phyloP scores from a whole-genome alignment of 2,888 invertebrate genomes.

The Drosophila testacea region DNA sequence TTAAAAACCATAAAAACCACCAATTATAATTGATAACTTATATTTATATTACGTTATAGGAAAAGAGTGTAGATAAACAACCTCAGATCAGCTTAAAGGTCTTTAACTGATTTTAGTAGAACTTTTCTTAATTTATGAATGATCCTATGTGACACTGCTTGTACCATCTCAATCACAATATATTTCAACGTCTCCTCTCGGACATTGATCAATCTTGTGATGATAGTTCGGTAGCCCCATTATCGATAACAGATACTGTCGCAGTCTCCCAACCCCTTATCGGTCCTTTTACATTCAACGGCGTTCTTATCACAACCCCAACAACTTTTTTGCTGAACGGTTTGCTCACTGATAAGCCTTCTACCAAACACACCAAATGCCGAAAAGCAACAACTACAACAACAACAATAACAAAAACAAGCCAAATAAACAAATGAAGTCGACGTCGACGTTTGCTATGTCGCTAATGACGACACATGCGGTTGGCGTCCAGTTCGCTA shows the following conservation, averaged over 20 bases:
- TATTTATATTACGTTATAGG: no score
- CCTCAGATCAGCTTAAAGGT: no score
- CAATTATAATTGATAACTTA: no score
- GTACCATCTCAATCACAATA: no score
- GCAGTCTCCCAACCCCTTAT: conserved; percentile 7
- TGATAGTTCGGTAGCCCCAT: conserved; percentile 2
- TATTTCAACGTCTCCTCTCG: no score
- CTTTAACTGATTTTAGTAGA: no score
- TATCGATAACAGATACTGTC: conserved; percentile 6
- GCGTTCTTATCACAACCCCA: conserved; percentile 34
- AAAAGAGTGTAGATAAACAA: no score
- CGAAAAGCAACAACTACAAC: conserved; percentile 18
- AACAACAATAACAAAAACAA: conserved; percentile 23
- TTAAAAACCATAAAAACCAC: no score
- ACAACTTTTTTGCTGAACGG: conserved; percentile 27
- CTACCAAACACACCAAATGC: conserved; percentile 36
- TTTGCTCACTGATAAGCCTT: conserved; percentile 48
- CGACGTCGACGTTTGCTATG: conserved; percentile 15
- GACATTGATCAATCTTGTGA: background rate
- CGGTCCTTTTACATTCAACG: conserved; percentile 3
- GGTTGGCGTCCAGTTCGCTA: conserved; percentile 35
- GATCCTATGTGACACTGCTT: no score
- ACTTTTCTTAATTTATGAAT: no score
- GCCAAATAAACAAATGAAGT: conserved; percentile 50
- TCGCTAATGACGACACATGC: conserved; percentile 58